Base-by-base conservation (phyloP, 1,140 invertebrate genomes). In the Nebria ingens region DNA sequence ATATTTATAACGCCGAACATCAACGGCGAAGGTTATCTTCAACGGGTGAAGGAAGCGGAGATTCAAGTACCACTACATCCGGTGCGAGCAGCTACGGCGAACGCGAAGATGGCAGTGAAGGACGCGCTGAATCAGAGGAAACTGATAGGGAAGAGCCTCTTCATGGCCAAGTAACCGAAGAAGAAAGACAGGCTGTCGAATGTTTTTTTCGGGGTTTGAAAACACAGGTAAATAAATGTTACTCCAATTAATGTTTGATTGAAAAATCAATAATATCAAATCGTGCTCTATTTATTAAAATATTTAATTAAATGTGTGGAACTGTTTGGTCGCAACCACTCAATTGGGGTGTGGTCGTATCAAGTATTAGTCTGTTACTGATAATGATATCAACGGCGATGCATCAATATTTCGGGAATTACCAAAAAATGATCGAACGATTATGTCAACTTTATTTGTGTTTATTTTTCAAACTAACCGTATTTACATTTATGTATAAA, bases 201-300 rank as follows among this genome's bases (percentile, higher is more conserved):
- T 81, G 83, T 40, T 89, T 89, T 64, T 89, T 89, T 62, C 76
- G 79, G 21, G 87, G 87, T 38, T 77, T 90, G 53, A 87, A 87
- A 65, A 87, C 87, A 0, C 81, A 85, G 65, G 78, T 79, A 34
- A 34, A 34, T 34, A 34, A 34, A 34, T 34, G 25, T 34, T 6
- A 34, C 25, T 34, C n/a, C n/a, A 9, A 34, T 34, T n/a, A 34
- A 34, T 34, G n/a, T 34, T 34, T 34, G n/a, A n/a, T n/a, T n/a
- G n/a, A n/a, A n/a, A n/a, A n/a, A n/a, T n/a, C n/a, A n/a, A n/a
- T n/a, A n/a, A n/a, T n/a, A n/a, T n/a, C n/a, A n/a, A n/a, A n/a
- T n/a, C n/a, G n/a, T n/a, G n/a, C n/a, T n/a, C n/a, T n/a, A n/a
- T n/a, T n/a, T n/a, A n/a, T n/a, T n/a, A n/a, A n/a, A n/a, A n/a